Conservation (phyloP, 1,140 invertebrate genomes). For the Orussus abietinus region DNA sequence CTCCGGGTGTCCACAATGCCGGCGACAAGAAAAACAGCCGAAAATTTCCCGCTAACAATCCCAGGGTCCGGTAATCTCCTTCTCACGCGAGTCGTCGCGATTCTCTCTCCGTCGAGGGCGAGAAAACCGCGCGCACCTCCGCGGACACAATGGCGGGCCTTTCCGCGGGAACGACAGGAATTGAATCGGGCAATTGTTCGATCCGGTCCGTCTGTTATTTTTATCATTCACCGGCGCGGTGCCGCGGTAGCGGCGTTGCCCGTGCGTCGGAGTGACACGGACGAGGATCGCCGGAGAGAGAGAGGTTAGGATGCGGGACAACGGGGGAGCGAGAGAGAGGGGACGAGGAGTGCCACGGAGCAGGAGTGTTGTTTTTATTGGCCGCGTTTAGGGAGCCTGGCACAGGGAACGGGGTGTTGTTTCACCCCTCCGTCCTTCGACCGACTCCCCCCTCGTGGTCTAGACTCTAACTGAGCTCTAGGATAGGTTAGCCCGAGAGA, state of each 20-base stretch:
- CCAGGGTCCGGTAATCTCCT: too few species aligned
- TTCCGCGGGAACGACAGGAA: conserved; percentile 19
- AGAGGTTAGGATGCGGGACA: too few species aligned
- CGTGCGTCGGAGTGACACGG: too few species aligned
- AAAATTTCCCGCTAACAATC: too few species aligned
- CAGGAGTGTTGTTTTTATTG: conserved; percentile 50
- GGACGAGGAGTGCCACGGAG: too few species aligned
- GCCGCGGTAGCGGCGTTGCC: too few species aligned
- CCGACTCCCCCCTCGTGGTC: conserved; percentile 20
- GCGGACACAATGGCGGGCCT: conserved; percentile 20
- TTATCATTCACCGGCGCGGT: conserved; percentile 42
- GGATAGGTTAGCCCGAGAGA: conserved; percentile 34
- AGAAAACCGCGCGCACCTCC: too few species aligned
- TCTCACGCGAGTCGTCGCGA: too few species aligned
- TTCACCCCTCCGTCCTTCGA: conserved; percentile 38
- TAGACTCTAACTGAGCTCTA: conserved; percentile 28
- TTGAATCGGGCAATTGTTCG: conserved; percentile 46
- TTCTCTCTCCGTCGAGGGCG: conserved; percentile 8
- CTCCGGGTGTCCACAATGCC: too few species aligned
- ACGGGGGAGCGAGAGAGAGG: too few species aligned
- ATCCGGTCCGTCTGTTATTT: conserved; percentile 45
- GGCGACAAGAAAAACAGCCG: too few species aligned
- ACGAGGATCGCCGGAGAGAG: too few species aligned
- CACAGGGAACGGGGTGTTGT: conserved; percentile 48
- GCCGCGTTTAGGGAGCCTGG: conserved; percentile 42